Evolutionary conservation across 2,888 invertebrate species (phyloP).

Genomic region (Oconnorella tubifera): DNA sequence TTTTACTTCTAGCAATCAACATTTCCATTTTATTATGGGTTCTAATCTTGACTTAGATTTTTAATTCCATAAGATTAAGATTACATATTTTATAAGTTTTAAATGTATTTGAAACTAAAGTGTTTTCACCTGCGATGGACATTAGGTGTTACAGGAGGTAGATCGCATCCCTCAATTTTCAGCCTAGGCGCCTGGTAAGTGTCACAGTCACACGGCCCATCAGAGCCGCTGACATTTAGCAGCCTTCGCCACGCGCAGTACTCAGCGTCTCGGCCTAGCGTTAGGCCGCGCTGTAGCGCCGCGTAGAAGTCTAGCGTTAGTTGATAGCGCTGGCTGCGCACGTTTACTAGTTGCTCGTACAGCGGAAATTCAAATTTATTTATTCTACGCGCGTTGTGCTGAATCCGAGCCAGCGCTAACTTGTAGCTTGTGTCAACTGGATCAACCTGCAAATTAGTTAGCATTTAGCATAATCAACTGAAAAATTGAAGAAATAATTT

Average conservation of each 20-base stretch:
- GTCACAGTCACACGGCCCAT: constrained; percentile 30
- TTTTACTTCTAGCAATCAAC: no score
- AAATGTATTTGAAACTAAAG: no score
- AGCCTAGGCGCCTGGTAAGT: constrained; percentile 27
- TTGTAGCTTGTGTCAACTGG: constrained; percentile 45
- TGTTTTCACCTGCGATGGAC: background rate
- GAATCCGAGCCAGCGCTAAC: constrained; percentile 45
- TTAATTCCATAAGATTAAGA: no score
- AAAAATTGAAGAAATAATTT: no score
- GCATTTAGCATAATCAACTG: no score
- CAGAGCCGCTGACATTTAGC: constrained; percentile 23
- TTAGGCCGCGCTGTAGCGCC: constrained; percentile 30
- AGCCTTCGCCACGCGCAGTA: constrained; percentile 38
- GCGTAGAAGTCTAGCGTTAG: constrained; percentile 37
- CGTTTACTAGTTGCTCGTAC: constrained; percentile 47
- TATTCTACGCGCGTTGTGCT: constrained; percentile 48
- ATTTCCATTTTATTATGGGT: no score
- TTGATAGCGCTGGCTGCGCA: constrained; percentile 44
- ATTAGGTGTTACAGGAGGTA: constrained; percentile 33
- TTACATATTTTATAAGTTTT: no score
- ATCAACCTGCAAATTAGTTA: constrained; percentile 43
- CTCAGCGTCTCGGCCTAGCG: constrained; percentile 38
- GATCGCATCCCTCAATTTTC: constrained; percentile 37
- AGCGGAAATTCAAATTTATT: constrained; percentile 50
- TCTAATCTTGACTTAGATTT: no score